phyloP scores from a whole-genome alignment of 2,797 vertebrate species.

The Pristis pectinata region DNA sequence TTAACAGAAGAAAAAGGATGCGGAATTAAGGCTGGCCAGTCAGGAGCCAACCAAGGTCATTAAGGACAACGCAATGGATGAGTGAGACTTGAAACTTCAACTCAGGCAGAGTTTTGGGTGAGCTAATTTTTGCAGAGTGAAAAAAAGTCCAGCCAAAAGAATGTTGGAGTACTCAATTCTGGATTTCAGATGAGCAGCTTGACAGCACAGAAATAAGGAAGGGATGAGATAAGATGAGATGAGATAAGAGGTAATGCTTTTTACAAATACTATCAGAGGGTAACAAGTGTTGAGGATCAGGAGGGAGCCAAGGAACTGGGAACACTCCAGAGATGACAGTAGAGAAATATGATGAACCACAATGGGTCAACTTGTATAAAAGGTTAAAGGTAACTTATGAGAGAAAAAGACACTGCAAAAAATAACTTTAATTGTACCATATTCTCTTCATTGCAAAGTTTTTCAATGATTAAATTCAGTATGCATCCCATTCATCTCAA shows the following conservation, averaged over 20 bases:
- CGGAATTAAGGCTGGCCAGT: not conserved
- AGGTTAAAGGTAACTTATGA: not conserved
- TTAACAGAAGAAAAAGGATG: not conserved
- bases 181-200: not conserved
- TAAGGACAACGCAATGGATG: not conserved
- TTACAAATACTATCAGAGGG: not conserved
- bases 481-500: not conserved
- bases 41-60: not conserved
- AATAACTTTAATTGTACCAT: no score
- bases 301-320: not conserved
- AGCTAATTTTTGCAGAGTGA: not conserved
- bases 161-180: not conserved
- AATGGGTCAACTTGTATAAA: not conserved
- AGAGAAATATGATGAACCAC: not conserved
- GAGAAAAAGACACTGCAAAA: not conserved
- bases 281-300: not conserved
- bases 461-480: not conserved
- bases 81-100: no score
- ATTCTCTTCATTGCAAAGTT: not conserved
- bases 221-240: not conserved
- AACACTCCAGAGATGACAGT: not conserved
- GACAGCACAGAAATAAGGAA: not conserved
- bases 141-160: not conserved
- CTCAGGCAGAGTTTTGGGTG: not conserved
- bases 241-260: not conserved